phyloP scores from a whole-genome alignment of 2,888 invertebrate species.

The Coecobrya sp. region DNA sequence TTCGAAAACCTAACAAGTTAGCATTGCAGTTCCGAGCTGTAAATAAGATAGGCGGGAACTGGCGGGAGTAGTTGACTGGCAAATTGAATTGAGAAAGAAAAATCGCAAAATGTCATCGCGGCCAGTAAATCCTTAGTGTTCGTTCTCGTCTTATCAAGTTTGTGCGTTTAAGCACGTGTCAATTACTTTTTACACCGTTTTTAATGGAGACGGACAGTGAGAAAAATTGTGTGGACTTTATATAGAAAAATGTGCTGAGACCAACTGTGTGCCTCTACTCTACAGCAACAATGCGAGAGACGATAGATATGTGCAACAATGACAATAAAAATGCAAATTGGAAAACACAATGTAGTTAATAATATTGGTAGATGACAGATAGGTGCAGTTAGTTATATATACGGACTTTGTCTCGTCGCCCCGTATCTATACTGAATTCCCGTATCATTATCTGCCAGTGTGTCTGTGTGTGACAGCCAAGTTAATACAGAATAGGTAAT shows the following conservation, averaged over 20 bases:
- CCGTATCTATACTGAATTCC: background rate
- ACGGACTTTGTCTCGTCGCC: background rate
- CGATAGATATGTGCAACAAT: constrained; percentile 43
- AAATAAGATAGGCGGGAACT: background rate
- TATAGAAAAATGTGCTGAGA: constrained; percentile 14
- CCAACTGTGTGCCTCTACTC: background rate
- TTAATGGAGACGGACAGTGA: constrained; percentile 15
- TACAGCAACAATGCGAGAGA: background rate
- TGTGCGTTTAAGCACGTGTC: constrained; percentile 72
- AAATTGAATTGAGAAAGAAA: constrained; percentile 68
- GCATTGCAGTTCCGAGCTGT: background rate
- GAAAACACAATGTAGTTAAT: constrained; percentile 66
- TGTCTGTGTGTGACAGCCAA: constrained; percentile 14
- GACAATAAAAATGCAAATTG: constrained; percentile 81
- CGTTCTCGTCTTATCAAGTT: constrained; percentile 37
- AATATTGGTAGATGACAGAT: constrained; percentile 76
- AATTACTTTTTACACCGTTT: constrained; percentile 67
- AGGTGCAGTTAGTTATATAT: constrained; percentile 63
- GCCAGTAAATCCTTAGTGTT: background rate
- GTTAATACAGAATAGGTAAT: constrained; percentile 3
- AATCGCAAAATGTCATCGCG: constrained; percentile 70
- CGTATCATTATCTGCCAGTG: background rate
- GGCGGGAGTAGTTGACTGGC: constrained; percentile 32
- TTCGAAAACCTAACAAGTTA: constrained; percentile 48
- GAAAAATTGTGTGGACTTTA: constrained; percentile 28